Percentiles rank a stretch among this genome's conserved stretches.
Evolutionary conservation across 2,113 vertebrate genomes (phyloP).

Genomic region (Hystrix brachyura): DNA sequence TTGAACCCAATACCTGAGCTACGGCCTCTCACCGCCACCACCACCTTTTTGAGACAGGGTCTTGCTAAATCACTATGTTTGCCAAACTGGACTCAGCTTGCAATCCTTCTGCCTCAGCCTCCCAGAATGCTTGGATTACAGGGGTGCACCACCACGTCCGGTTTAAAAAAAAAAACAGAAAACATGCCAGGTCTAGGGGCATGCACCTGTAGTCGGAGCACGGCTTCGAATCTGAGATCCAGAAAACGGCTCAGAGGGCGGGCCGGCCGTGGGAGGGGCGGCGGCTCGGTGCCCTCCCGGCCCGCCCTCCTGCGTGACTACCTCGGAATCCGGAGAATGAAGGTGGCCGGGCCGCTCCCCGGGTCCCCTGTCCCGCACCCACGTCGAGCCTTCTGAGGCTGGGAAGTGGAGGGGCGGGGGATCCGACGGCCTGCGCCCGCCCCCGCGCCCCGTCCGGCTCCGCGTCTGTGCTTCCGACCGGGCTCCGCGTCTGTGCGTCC

Average conservation of each 20-base stretch:
- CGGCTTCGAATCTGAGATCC: background rate
- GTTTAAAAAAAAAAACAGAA: background rate
- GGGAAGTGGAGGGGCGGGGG: no score
- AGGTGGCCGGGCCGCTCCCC: background rate
- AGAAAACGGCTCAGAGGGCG: background rate
- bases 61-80: background rate
- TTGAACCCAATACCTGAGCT: background rate
- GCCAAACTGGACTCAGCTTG: background rate
- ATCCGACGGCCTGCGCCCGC: no score
- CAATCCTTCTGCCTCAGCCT: background rate
- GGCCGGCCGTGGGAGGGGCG: no score
- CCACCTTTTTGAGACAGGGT: background rate
- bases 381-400: no score
- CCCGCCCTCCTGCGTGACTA: conserved; percentile 60
- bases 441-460: no score
- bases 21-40: background rate
- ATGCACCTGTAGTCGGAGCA: no score
- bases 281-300: no score
- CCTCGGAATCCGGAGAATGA: conserved; percentile 55
- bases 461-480: background rate
- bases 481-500: background rate
- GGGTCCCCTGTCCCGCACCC: accelerated
- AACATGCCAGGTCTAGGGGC: background rate
- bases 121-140: background rate
- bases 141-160: no score